Conservation (phyloP, 2,797 vertebrate species). For the Notamacropus eugenii region DNA sequence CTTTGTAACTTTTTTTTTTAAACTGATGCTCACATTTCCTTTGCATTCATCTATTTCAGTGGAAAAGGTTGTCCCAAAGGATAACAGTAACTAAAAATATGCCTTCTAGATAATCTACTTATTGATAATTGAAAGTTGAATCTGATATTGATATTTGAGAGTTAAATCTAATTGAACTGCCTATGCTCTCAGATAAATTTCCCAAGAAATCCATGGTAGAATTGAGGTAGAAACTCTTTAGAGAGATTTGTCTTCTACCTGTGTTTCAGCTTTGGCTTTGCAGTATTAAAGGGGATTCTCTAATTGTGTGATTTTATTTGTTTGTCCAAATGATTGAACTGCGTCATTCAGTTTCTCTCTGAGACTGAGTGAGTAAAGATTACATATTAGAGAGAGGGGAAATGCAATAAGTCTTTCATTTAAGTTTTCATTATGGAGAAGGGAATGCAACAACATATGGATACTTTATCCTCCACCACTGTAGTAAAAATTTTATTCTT, state of each 20-base stretch:
- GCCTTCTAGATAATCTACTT: background rate
- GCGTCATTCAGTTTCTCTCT: slow-evolving; percentile 24
- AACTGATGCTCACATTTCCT: background rate
- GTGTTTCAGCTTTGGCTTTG: slow-evolving; percentile 21
- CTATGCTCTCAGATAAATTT: slow-evolving; percentile 10
- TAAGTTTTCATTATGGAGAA: slow-evolving; percentile 39
- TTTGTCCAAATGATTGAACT: background rate
- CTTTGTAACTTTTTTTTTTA: slow-evolving; percentile 11
- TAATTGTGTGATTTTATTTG: slow-evolving; percentile 16
- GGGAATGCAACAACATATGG: slow-evolving; percentile 13
- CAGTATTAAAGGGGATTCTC: slow-evolving; percentile 40
- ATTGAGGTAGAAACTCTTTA: background rate
- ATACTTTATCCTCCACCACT: slow-evolving; percentile 15
- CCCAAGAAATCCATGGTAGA: background rate
- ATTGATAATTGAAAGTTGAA: slow-evolving; percentile 23
- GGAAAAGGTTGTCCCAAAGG: background rate
- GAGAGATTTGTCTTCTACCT: slow-evolving; percentile 6
- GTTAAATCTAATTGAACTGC: slow-evolving; percentile 14
- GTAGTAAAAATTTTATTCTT: slow-evolving; percentile 48
- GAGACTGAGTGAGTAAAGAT: background rate
- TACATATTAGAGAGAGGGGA: slow-evolving; percentile 23
- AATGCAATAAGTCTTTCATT: slow-evolving; percentile 33
- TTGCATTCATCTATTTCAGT: background rate
- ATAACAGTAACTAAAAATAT: background rate
- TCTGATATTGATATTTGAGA: slow-evolving; percentile 23